Evolutionary conservation across 2,113 vertebrate genomes (phyloP).

Genomic region (Tyto alba): DNA sequence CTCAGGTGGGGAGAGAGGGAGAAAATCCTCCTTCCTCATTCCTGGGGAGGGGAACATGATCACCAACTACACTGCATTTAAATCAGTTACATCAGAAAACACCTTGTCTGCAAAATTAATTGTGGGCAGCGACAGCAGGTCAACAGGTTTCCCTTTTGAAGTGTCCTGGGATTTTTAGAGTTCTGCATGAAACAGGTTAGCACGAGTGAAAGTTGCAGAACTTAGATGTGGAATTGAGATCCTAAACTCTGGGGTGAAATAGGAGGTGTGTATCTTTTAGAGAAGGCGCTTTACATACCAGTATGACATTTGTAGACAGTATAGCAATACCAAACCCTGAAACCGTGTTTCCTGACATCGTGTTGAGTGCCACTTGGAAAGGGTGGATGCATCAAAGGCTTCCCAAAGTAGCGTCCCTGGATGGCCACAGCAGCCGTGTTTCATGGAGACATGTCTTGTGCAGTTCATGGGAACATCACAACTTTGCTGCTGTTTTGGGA

Average conservation of each 20-base stretch:
- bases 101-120: neutral
- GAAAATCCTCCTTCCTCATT: neutral
- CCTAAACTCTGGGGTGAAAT: neutral
- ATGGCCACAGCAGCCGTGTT: neutral
- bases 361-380: neutral
- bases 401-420: neutral
- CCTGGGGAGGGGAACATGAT: neutral
- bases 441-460: neutral
- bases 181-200: neutral
- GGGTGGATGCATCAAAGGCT: neutral
- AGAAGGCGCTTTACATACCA: neutral
- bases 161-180: neutral
- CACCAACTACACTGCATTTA: neutral
- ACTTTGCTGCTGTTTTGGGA: neutral
- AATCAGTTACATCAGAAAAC: neutral
- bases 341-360: rapidly evolving
- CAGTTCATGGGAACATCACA: neutral
- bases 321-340: neutral
- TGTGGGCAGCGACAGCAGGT: neutral
- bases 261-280: neutral
- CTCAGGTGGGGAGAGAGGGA: neutral
- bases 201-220: neutral
- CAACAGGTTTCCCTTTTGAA: neutral
- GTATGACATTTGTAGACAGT: neutral
- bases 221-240: neutral